Evolutionary conservation across 2,888 invertebrate species (phyloP).

Genomic region (Belgica antarctica): DNA sequence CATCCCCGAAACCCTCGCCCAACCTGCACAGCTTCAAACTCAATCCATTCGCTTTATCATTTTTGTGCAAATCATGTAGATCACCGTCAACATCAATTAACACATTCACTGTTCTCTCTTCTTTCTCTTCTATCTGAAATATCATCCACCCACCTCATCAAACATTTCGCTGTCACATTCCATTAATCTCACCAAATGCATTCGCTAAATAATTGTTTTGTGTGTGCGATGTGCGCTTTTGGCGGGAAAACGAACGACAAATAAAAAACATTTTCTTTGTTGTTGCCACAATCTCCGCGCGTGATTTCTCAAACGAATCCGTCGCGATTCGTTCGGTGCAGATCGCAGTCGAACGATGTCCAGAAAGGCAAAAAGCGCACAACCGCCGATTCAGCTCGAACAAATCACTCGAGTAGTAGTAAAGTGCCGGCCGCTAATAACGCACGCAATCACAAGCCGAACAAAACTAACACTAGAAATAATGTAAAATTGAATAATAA

Average conservation of each 20-base stretch:
- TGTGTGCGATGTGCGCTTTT: conserved; percentile 35
- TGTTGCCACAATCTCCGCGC: conserved; percentile 2
- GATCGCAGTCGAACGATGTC: conserved; percentile 57
- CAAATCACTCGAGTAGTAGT: conserved; percentile 25
- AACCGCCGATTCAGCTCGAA: conserved; percentile 20
- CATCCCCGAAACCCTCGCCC: no score
- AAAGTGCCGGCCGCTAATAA: conserved; percentile 30
- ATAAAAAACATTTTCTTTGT: not conserved
- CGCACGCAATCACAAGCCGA: conserved; percentile 37
- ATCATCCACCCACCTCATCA: not conserved
- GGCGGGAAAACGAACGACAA: conserved; percentile 39
- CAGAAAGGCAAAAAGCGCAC: conserved; percentile 50
- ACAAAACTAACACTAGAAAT: conserved; percentile 35
- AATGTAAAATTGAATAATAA: conserved; percentile 18
- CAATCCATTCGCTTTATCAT: no score
- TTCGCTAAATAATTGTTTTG: not conserved
- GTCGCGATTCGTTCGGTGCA: conserved; percentile 45
- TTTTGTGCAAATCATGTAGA: not conserved
- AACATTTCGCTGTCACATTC: conserved; percentile 2
- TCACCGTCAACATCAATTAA: conserved; percentile 15
- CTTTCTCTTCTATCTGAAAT: conserved; percentile 13
- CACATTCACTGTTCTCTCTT: not conserved
- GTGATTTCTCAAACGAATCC: conserved; percentile 4
- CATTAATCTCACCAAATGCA: conserved; percentile 36
- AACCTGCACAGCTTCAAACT: no score